These are phyloP conservation scores for Parasteatoda tepidariorum DNA, from an alignment of 1,140 invertebrate genomes.

Conservation along the genomic window DNA sequence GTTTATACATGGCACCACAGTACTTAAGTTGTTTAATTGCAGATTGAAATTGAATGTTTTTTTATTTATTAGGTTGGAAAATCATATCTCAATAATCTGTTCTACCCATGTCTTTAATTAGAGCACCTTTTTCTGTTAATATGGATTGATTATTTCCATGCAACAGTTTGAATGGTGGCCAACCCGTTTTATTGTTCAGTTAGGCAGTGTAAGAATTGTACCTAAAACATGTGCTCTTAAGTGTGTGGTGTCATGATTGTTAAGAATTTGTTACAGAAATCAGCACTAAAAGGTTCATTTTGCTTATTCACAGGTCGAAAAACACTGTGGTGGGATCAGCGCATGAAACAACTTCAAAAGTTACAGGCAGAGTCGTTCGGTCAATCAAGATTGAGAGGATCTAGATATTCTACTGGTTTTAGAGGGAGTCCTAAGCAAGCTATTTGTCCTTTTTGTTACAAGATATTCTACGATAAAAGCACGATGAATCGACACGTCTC, in stretches of 20 bases:
- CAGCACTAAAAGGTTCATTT: background rate
- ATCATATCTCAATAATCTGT: background rate
- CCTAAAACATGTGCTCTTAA: constrained; percentile 27
- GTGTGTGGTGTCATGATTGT: constrained; percentile 59
- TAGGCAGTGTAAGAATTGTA: background rate
- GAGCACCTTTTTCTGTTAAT: background rate
- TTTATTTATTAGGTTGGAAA: constrained; percentile 60
- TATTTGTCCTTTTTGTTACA: constrained; percentile 59
- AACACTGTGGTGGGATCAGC: constrained; percentile 53
- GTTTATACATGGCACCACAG: constrained; percentile 57
- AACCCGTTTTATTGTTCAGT: constrained; percentile 1
- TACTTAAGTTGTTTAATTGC: constrained; percentile 29
- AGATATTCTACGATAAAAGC: constrained; percentile 54
- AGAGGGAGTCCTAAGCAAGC: constrained; percentile 47
- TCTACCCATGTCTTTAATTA: background rate
- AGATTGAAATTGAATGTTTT: constrained; percentile 36
- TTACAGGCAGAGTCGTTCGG: constrained; percentile 5
- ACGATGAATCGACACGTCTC: constrained; percentile 57
- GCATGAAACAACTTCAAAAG: constrained; percentile 16
- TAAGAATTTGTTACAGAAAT: background rate
- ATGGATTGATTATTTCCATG: constrained; percentile 11
- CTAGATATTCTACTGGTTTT: constrained; percentile 7
- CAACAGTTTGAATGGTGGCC: constrained; percentile 59
- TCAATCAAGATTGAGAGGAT: constrained; percentile 16
- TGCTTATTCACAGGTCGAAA: constrained; percentile 39